Conservation (phyloP, 2,888 invertebrate genomes). For the Hedychridium roseum region DNA sequence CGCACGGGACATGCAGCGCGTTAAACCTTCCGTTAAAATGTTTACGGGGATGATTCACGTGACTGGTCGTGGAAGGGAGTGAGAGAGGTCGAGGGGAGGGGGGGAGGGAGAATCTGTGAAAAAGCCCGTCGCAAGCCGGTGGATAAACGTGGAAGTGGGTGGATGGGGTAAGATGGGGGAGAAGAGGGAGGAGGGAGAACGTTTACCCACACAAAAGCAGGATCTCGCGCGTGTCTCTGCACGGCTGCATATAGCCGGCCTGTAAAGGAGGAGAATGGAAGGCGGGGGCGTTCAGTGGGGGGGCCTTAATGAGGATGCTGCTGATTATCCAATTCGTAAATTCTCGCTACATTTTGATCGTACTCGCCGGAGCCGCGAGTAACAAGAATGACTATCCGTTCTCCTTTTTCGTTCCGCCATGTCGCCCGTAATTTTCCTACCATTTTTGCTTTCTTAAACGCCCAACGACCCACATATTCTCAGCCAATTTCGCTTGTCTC, state of each 20-base stretch:
- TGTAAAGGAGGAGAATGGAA: constrained; percentile 51
- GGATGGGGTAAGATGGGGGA: constrained; percentile 23
- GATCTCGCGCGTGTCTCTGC: constrained; percentile 27
- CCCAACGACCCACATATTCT: no score
- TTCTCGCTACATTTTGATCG: constrained; percentile 64
- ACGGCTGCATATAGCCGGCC: no score
- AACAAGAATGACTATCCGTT: constrained; percentile 47
- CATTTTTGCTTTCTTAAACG: no score
- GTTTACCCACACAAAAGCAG: constrained; percentile 10
- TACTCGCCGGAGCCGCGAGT: constrained; percentile 50
- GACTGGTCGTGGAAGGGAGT: constrained; percentile 3
- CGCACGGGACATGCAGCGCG: no score
- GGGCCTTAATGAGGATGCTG: constrained; percentile 72
- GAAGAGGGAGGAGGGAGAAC: constrained; percentile 22
- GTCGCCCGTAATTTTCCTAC: no score
- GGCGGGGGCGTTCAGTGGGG: constrained; percentile 61
- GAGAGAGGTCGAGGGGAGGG: constrained; percentile 20
- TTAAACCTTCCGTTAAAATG: no score
- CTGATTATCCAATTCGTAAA: constrained; percentile 72
- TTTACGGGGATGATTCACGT: constrained; percentile 19
- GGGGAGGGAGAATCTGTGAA: constrained; percentile 28
- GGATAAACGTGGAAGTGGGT: constrained; percentile 17
- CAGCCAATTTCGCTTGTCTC: no score
- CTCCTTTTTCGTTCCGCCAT: constrained; percentile 9
- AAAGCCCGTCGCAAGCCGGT: constrained; percentile 13